These are phyloP conservation scores for Sapayoa aenigma DNA, from an alignment of 2,113 vertebrate species.

Conservation along the genomic window DNA sequence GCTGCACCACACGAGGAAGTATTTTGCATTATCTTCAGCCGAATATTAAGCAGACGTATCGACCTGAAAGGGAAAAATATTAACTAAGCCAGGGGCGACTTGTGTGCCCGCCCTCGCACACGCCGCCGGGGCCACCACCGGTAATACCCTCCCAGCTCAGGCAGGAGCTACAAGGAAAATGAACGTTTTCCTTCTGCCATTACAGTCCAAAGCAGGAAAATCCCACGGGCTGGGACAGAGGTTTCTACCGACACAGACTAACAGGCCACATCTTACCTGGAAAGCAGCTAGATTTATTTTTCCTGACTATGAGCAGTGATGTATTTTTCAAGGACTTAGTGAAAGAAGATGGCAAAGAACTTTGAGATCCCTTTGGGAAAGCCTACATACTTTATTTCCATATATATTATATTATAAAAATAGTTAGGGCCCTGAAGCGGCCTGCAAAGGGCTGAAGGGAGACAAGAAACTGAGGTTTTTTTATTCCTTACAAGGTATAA, in stretches of 20 bases:
- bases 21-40: neutral
- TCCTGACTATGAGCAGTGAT: neutral
- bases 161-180: rapidly evolving
- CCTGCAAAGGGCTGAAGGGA: neutral
- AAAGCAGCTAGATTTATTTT: neutral
- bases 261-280: neutral
- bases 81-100: neutral
- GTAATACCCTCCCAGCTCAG: neutral
- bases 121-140: neutral
- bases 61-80: neutral
- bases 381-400: neutral
- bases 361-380: neutral
- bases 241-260: neutral
- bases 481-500: neutral
- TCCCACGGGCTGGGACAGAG: neutral
- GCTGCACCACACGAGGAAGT: neutral
- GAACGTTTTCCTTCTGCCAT: neutral
- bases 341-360: neutral
- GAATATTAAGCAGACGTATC: neutral
- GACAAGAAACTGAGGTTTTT: neutral
- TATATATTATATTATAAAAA: neutral
- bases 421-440: neutral
- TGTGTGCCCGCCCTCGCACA: rapidly evolving
- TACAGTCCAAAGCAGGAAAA: neutral
- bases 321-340: neutral